Base-by-base conservation (phyloP, 2,888 invertebrate genomes). In the Bombylius discolor region DNA sequence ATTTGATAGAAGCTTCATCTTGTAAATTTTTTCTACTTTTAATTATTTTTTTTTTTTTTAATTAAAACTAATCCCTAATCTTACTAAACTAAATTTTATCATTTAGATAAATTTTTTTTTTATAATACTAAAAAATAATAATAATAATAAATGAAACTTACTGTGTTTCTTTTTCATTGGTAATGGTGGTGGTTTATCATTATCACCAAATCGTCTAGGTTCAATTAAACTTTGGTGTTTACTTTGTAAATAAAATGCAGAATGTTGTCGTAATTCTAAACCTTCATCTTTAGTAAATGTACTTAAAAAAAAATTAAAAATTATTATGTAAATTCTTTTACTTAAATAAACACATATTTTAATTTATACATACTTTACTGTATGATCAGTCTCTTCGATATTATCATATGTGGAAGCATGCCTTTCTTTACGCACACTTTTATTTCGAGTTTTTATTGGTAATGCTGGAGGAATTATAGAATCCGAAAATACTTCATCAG, bases 81-180 rank as follows among this genome's bases (percentile, higher is more conserved):
- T 39, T 51, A 47, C 49, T 47, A 57, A 33, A 42, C 12, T 11
- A 42, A 11, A 36, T 7, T 7, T 36, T 36, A 36, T 36, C 8
- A 7, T 7, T 2, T 11, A 31, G 48, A n/a, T 13, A 52, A 52
- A 34, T n/a, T 39, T 53, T 48, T 39, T 53, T 58, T 54, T 59
- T 58, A 57, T 4, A 42, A 11, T 42, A 42, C 39, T 9, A 67
- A 76, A 23, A 23, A 23, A 23, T 23, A 23, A 23, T 23, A 23
- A 23, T 23, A 23, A 23, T 23, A 23, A 23, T 23, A 23, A 23
- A 23, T 23, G 23, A 23, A 23, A 89, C 93, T 89, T 83, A 93
- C 94, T 94, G 80, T 95, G 89, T 75, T 89, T 87, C 76, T 93
- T 93, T 78, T 95, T 95, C 49, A 88, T 84, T 47, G 95, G 95